A percentile compares a stretch with the other conserved stretches of the same genome.
Conservation (phyloP, 2,113 vertebrate genomes). For the Anarrhichthys ocellatus region DNA sequence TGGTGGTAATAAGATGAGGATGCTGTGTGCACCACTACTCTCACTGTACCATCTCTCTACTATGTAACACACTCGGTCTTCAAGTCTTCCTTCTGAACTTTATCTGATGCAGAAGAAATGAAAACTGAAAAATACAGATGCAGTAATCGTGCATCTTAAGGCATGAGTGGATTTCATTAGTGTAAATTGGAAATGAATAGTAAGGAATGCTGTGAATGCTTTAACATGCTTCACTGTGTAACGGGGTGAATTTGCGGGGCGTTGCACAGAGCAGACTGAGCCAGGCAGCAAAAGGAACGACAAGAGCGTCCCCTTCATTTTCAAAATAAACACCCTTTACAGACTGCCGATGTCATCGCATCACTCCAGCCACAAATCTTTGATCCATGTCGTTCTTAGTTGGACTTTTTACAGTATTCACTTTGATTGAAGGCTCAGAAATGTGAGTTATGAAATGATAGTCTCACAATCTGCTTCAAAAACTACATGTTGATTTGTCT, state of each 20-base stretch:
- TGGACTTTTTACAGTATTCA: too few species aligned
- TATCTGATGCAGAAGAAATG: background rate
- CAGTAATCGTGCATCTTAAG: background rate
- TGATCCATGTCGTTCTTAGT: too few species aligned
- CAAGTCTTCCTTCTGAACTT: background rate
- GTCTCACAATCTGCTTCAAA: background rate
- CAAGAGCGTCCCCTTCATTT: too few species aligned
- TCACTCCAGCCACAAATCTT: too few species aligned
- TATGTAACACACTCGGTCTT: constrained; percentile 17
- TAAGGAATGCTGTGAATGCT: background rate
- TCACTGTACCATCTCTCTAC: background rate
- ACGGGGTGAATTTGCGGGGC: background rate
- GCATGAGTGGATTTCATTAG: background rate
- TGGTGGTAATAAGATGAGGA: background rate
- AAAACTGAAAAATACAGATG: background rate
- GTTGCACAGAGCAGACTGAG: too few species aligned
- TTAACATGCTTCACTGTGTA: background rate
- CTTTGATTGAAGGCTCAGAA: background rate
- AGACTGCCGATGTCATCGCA: too few species aligned
- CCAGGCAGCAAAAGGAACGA: too few species aligned
- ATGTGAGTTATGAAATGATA: background rate
- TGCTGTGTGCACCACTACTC: background rate
- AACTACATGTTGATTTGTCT: background rate
- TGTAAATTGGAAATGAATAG: background rate
- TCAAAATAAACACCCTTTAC: too few species aligned